Base-by-base conservation (phyloP, 2,888 invertebrate species). In the Pardosa pseudoannulata region DNA sequence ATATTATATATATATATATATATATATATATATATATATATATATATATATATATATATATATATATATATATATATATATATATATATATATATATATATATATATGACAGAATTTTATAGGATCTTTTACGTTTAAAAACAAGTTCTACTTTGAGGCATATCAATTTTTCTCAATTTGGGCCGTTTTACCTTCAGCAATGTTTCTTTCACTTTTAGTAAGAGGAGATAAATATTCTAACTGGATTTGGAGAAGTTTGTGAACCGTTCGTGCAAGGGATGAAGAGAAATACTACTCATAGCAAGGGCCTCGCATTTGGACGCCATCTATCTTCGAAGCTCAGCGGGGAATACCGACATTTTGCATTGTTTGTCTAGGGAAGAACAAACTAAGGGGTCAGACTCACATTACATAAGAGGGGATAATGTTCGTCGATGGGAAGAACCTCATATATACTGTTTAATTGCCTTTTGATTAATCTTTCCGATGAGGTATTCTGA, bases 301-400 rank as follows among this genome's bases (percentile, higher is more conserved):
- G 46, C 28, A 46, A n/a, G 29, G 46, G 50, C n/a, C 50, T 46
- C 28, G n/a, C n/a, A 32, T 46, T 46, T 46, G 41, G 46, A 29
- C 46, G 29, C 71, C 71, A 72, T 72, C 46, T 70, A 41, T 78
- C 78, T 78, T 56, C 29, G 6, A 50, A 68, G 56, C 27, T 68
- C 78, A 62, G 36, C 56, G 36, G 70, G 70, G 78, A 78, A 78
- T 78, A 56, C 56, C 36, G 62, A 76, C 78, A 32, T 65, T 65
- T 50, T 78, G 29, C 36, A 56, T 56, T 78, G 78, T 68, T 50
- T 67, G 50, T 65, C 31, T 28, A 13, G 29, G n/a, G 16, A 29
- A 65, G 29, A 29, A 29, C 65, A 16, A 19, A 29, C 23, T 27
- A 62, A 62, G 62, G 62, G 62, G 9, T 23, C 28, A 19, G 62